Conservation (phyloP, 2,113 vertebrate species). For the Columbina picui region DNA sequence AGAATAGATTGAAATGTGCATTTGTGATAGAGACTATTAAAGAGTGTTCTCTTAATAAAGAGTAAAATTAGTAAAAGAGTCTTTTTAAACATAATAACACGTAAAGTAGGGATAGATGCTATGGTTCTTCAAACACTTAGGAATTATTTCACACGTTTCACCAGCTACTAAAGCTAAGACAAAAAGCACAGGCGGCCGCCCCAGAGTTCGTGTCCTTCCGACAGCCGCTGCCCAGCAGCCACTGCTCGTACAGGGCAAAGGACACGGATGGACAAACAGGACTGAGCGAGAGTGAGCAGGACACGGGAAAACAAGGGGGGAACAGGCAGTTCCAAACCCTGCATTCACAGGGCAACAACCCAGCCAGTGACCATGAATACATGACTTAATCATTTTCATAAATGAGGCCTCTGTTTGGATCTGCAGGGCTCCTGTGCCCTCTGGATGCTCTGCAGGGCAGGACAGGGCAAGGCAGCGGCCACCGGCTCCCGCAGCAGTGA, state of each 20-base stretch:
- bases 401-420: conserved; percentile 38
- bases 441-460: no score
- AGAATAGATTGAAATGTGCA: neutral
- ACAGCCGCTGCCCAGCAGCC: neutral
- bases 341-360: neutral
- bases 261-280: conserved; percentile 30
- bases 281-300: neutral
- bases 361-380: conserved; percentile 31
- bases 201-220: neutral
- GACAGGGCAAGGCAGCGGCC: no score
- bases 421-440: neutral
- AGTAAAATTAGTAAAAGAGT: neutral
- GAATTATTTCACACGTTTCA: neutral
- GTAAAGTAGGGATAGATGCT: neutral
- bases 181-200: neutral
- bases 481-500: no score
- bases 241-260: neutral
- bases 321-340: conserved; percentile 44
- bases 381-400: conserved; percentile 31
- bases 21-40: neutral
- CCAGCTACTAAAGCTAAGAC: neutral
- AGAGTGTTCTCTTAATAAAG: neutral
- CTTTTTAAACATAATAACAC: neutral
- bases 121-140: neutral
- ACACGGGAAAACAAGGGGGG: conserved; percentile 22